phyloP scores from a whole-genome alignment of 2,797 vertebrate genomes.

The Paramormyrops hopkinsi region DNA sequence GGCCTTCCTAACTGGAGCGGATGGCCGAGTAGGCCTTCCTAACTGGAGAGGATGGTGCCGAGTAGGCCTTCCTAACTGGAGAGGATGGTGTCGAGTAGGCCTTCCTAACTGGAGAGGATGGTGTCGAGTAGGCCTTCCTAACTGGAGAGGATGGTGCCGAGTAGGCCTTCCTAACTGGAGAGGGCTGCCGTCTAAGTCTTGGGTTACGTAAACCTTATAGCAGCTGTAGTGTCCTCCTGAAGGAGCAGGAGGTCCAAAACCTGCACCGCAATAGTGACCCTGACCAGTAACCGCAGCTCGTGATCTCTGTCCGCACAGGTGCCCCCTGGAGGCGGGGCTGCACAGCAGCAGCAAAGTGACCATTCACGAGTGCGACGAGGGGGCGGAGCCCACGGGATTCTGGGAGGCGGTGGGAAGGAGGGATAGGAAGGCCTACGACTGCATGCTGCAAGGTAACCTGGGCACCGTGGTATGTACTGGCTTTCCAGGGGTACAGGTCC shows the following conservation, averaged over 20 bases:
- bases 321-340: slow-evolving; percentile 89
- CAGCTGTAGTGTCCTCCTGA: neutral
- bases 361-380: slow-evolving; percentile 91
- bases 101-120: too few species aligned
- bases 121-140: too few species aligned
- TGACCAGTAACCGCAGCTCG: neutral
- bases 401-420: slow-evolving; percentile 90
- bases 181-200: neutral
- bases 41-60: too few species aligned
- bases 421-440: slow-evolving; percentile 95
- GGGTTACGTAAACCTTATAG: neutral
- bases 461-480: neutral
- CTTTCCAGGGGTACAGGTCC: neutral
- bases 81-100: too few species aligned
- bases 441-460: slow-evolving; percentile 92
- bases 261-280: neutral
- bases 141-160: too few species aligned
- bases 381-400: slow-evolving; percentile 82
- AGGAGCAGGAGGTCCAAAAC: neutral
- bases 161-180: neutral
- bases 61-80: too few species aligned
- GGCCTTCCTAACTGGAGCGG: too few species aligned
- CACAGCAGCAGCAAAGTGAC: slow-evolving; percentile 96
- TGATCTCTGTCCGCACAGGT: slow-evolving; percentile 54
- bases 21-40: too few species aligned